phyloP scores from a whole-genome alignment of 2,113 vertebrate genomes.

The Caloenas nicobarica region DNA sequence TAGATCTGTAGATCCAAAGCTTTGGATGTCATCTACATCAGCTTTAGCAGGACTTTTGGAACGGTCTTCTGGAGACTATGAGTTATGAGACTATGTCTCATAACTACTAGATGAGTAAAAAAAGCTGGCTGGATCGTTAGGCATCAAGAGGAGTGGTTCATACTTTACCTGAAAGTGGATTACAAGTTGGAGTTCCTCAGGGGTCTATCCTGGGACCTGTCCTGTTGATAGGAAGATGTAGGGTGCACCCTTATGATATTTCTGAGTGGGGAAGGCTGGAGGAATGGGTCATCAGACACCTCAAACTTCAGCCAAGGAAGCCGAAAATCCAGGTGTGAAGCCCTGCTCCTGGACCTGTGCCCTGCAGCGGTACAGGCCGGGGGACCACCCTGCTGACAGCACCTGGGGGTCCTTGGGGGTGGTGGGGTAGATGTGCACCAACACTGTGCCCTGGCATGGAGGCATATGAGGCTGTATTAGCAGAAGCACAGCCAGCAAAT shows the following conservation, averaged over 20 bases:
- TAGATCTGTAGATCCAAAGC: neutral
- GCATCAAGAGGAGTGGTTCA: neutral
- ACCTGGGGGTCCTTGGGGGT: neutral
- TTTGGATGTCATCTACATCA: neutral
- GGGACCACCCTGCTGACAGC: neutral
- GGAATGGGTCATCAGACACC: neutral
- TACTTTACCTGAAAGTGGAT: neutral
- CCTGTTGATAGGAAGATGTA: neutral
- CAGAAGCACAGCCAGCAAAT: neutral
- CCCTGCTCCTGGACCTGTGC: neutral
- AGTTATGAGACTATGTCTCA: too few species aligned
- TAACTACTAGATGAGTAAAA: neutral
- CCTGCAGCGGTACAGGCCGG: neutral
- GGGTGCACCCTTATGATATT: neutral
- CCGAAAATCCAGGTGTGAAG: neutral
- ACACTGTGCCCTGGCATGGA: neutral
- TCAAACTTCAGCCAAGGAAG: neutral
- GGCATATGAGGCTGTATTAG: neutral
- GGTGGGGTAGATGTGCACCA: neutral
- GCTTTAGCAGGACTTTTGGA: neutral
- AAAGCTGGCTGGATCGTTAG: neutral
- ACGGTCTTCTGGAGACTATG: too few species aligned
- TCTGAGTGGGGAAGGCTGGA: neutral
- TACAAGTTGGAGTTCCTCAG: neutral
- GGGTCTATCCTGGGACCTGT: fast-evolving